A percentile compares a stretch with the other conserved stretches of the same genome.
Evolutionary conservation across 2,797 vertebrate genomes (phyloP).

Genomic region (Rhodeus uyekii): DNA sequence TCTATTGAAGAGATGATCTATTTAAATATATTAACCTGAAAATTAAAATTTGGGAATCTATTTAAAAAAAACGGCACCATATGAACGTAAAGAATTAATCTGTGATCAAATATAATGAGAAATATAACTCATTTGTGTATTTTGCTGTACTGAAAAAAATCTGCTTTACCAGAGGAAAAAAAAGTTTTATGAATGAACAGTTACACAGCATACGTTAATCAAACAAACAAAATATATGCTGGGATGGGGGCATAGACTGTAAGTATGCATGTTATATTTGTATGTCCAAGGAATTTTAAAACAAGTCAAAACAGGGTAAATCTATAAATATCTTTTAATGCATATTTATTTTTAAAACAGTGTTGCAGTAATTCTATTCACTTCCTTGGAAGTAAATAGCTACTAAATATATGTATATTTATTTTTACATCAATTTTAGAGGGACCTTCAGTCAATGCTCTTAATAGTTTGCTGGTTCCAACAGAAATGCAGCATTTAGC

Average conservation of each 20-base stretch:
- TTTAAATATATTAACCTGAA: background rate
- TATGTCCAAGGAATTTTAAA: background rate
- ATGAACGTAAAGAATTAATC: background rate
- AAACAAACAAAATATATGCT: background rate
- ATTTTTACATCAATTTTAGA: slow-evolving; percentile 34
- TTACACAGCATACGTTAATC: background rate
- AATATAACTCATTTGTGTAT: background rate
- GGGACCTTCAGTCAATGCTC: slow-evolving; percentile 29
- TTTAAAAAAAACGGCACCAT: background rate
- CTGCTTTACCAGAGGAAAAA: background rate
- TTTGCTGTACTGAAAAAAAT: background rate
- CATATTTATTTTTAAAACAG: slow-evolving; percentile 47
- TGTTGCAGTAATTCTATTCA: slow-evolving; percentile 32
- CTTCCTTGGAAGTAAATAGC: slow-evolving; percentile 43
- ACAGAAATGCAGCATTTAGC: slow-evolving; percentile 50
- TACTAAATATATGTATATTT: slow-evolving; percentile 38
- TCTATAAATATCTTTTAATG: slow-evolving; percentile 50
- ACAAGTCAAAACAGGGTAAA: slow-evolving; percentile 13
- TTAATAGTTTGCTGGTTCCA: slow-evolving; percentile 44
- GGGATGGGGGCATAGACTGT: background rate
- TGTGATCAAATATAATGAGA: background rate
- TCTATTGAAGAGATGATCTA: background rate
- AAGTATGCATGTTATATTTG: background rate
- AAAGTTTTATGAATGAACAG: background rate
- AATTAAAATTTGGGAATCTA: background rate